These are phyloP conservation scores for Elmis aenea DNA, from an alignment of 2,888 invertebrate genomes.

Conservation along the genomic window DNA sequence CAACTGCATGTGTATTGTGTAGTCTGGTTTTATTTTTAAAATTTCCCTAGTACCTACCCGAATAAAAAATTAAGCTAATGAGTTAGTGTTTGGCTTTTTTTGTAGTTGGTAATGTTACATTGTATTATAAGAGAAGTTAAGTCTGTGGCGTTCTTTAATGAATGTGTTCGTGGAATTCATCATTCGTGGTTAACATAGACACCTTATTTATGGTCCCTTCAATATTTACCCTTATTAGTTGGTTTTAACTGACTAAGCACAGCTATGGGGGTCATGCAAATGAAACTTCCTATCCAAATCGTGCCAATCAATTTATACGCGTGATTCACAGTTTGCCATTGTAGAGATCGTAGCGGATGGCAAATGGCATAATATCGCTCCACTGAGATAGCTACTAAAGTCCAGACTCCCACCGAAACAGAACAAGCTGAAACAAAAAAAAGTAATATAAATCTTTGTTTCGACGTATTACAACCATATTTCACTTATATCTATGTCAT, in stretches of 20 bases:
- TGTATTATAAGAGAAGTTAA: too few species aligned
- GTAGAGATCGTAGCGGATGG: conserved; percentile 65
- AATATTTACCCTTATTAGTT: conserved; percentile 42
- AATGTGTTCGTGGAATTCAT: too few species aligned
- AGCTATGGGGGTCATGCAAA: conserved; percentile 63
- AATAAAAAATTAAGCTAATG: too few species aligned
- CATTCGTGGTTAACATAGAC: too few species aligned
- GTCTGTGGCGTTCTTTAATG: too few species aligned
- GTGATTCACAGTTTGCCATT: conserved; percentile 72
- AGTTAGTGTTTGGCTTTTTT: too few species aligned
- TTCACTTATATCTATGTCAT: not conserved
- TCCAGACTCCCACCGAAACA: conserved; percentile 72
- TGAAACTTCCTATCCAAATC: conserved; percentile 61
- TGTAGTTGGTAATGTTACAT: too few species aligned
- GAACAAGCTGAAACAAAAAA: conserved; percentile 58
- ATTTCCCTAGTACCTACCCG: too few species aligned
- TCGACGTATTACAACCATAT: not conserved
- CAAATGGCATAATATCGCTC: conserved; percentile 78
- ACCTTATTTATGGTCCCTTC: too few species aligned
- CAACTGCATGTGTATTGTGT: too few species aligned
- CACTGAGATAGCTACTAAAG: conserved; percentile 70
- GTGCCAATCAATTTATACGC: conserved; percentile 64
- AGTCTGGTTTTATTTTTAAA: too few species aligned
- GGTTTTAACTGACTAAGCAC: conserved; percentile 55
- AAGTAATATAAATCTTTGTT: conserved; percentile 1